These are phyloP conservation scores for Thunnus maccoyii DNA, from an alignment of 2,113 vertebrate genomes.

Conservation along the genomic window DNA sequence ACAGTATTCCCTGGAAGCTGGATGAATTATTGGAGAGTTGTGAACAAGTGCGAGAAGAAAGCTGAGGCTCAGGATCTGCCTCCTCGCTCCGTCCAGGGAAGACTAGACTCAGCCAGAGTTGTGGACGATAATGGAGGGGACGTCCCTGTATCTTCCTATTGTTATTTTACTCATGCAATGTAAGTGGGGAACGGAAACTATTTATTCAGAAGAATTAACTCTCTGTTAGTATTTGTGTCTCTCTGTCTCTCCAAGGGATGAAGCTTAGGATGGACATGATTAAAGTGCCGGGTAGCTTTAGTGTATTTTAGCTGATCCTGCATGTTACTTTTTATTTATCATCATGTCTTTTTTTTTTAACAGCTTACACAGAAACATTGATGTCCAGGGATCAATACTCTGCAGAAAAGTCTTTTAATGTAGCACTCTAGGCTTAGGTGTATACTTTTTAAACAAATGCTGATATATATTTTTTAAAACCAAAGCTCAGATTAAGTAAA, in stretches of 20 bases:
- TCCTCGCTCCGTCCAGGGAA: constrained; percentile 63
- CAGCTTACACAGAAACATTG: background rate
- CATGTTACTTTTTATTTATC: background rate
- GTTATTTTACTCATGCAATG: constrained; percentile 77
- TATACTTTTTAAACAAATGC: background rate
- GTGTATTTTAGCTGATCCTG: background rate
- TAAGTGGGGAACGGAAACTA: constrained; percentile 64
- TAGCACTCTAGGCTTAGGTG: background rate
- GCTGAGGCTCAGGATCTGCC: constrained; percentile 62
- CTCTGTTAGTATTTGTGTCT: background rate
- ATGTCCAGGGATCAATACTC: background rate
- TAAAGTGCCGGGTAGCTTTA: background rate
- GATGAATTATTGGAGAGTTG: constrained; percentile 80
- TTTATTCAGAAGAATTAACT: background rate
- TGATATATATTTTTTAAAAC: too few species aligned
- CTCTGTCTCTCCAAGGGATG: background rate
- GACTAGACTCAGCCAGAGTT: constrained; percentile 52
- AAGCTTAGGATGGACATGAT: background rate
- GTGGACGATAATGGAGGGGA: constrained; percentile 74
- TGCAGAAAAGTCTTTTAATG: background rate
- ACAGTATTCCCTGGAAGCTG: constrained; percentile 65
- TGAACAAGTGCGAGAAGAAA: constrained; percentile 74
- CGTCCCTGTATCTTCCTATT: constrained; percentile 68
- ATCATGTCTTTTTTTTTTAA: background rate
- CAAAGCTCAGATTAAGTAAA: too few species aligned